A percentile compares a stretch with the other conserved stretches of the same genome.
Evolutionary conservation across 2,888 invertebrate species (phyloP).

Genomic region (Phalera bucephala): DNA sequence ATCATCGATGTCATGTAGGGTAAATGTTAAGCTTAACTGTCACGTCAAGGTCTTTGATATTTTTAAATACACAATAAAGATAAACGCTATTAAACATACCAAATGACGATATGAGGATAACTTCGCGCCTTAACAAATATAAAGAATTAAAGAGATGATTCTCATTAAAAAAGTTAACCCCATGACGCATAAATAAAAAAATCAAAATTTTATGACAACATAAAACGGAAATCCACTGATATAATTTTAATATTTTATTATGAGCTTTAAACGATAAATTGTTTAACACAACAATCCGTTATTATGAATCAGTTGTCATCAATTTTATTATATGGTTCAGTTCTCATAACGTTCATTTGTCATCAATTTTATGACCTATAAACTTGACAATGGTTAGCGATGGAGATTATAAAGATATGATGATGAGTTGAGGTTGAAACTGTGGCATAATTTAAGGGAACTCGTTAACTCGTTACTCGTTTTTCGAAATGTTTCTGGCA

Average conservation of each 20-base stretch:
- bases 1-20: too few species aligned
- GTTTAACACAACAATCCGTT: neutral
- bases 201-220: neutral
- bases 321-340: neutral
- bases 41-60: too few species aligned
- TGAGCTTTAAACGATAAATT: neutral
- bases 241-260: constrained; percentile 1
- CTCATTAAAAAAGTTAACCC: neutral
- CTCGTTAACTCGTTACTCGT: too few species aligned
- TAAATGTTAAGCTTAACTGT: too few species aligned
- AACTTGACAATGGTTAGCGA: neutral
- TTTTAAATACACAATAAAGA: too few species aligned
- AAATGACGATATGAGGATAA: too few species aligned
- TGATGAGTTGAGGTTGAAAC: neutral
- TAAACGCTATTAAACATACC: too few species aligned
- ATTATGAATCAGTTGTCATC: neutral
- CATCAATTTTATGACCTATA: neutral
- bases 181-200: neutral
- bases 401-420: neutral
- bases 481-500: too few species aligned
- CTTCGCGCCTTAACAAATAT: too few species aligned
- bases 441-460: neutral
- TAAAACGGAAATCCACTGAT: neutral
- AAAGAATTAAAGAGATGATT: too few species aligned
- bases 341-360: neutral